Conservation (phyloP, 2,113 vertebrate species). For the Stercorarius parasiticus region DNA sequence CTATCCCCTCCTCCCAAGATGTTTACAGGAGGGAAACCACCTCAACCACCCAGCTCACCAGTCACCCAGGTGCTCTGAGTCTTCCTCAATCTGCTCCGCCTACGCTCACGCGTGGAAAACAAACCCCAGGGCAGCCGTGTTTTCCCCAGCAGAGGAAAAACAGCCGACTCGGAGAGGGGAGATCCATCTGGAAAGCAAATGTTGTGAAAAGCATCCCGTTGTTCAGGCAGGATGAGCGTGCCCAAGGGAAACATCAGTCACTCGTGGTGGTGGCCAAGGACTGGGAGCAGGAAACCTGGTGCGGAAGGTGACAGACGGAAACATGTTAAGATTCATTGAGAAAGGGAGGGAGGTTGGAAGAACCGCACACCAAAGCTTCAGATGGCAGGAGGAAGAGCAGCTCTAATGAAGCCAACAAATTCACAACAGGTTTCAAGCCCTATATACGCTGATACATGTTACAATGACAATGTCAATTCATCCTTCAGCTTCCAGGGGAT, state of each 20-base stretch:
- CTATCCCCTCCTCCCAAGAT: not conserved
- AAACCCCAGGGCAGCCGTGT: not conserved
- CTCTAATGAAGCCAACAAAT: not conserved
- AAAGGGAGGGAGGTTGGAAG: not conserved
- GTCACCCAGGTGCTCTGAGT: not conserved
- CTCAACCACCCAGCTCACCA: not conserved
- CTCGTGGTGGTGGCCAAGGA: not conserved
- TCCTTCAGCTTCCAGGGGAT: not conserved
- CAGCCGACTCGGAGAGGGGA: not conserved
- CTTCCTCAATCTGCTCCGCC: not conserved
- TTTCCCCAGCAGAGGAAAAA: slow-evolving; percentile 22
- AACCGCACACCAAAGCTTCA: not conserved
- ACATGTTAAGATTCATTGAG: accelerated
- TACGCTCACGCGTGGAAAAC: not conserved
- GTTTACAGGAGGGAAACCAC: not conserved
- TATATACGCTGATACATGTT: accelerated
- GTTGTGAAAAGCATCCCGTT: not conserved
- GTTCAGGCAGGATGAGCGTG: not conserved
- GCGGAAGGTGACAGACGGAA: not conserved
- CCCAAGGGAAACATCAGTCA: not conserved
- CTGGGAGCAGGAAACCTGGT: not conserved
- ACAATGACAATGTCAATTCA: not conserved
- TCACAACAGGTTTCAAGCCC: not conserved
- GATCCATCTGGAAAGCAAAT: not conserved
- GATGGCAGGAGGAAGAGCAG: not conserved